phyloP scores from a whole-genome alignment of 1,140 invertebrate species.

The Meloidogyne hapla region DNA sequence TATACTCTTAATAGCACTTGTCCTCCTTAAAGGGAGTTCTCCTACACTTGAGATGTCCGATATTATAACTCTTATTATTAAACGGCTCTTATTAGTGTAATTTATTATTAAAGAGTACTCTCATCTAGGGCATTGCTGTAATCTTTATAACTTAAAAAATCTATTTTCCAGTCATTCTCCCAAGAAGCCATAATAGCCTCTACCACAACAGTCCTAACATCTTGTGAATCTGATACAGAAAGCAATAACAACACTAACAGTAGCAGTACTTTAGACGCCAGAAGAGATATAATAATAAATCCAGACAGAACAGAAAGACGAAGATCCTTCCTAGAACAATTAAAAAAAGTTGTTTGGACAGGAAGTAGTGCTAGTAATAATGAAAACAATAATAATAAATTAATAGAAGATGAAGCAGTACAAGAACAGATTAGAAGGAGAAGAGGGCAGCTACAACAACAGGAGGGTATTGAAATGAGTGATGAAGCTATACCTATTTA shows the following conservation, averaged over 20 bases:
- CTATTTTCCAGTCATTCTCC: not conserved
- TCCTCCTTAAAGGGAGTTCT: no score
- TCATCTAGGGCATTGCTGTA: no score
- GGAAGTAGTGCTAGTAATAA: conserved; percentile 8
- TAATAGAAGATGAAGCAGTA: not conserved
- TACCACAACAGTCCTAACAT: not conserved
- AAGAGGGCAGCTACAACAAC: not conserved
- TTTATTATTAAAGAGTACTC: no score
- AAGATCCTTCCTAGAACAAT: not conserved
- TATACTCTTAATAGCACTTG: no score
- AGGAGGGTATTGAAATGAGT: not conserved
- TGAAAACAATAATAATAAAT: not conserved
- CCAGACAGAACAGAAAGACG: not conserved
- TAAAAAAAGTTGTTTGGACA: conserved; percentile 4
- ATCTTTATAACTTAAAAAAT: not conserved
- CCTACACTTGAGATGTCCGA: no score
- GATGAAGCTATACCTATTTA: not conserved
- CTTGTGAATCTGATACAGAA: not conserved
- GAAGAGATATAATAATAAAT: not conserved
- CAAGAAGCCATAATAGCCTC: not conserved
- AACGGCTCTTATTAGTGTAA: no score
- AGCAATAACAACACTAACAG: not conserved
- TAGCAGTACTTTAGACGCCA: conserved; percentile 2
- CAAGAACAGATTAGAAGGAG: not conserved
- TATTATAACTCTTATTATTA: no score